Evolutionary conservation across 2,797 vertebrate species (phyloP).

Genomic region (Sebastes steindachneri): DNA sequence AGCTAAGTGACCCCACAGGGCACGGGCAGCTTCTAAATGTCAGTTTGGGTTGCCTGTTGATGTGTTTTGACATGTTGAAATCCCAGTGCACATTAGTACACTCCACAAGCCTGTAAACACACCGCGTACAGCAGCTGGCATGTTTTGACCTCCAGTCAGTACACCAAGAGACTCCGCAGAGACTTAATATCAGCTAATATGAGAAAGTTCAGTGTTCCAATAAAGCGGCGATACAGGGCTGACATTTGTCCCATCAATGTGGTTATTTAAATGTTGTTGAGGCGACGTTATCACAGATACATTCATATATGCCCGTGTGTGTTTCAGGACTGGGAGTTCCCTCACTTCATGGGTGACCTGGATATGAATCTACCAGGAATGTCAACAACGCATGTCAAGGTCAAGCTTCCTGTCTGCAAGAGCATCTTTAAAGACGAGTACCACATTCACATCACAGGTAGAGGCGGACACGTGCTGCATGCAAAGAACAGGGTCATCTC

Average conservation of each 20-base stretch:
- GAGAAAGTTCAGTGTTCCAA: constrained; percentile 37
- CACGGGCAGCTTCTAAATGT: constrained; percentile 56
- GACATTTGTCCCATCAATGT: constrained; percentile 30
- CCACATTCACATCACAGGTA: constrained; percentile 98
- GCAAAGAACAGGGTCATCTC: background rate
- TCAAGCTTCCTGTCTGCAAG: constrained; percentile 94
- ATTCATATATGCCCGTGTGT: constrained; percentile 1
- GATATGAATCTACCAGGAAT: constrained; percentile 97
- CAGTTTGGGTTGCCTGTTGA: constrained; percentile 45
- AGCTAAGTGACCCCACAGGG: constrained; percentile 36
- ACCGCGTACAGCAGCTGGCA: constrained; percentile 26
- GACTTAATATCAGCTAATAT: constrained; percentile 51
- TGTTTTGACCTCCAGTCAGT: constrained; percentile 61
- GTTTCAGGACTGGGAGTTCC: constrained; percentile 97
- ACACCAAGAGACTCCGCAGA: constrained; percentile 41
- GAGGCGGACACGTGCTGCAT: background rate
- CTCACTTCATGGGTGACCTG: constrained; percentile 97
- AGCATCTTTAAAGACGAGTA: constrained; percentile 96
- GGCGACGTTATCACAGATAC: background rate
- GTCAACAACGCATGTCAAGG: constrained; percentile 93
- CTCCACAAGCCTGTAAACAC: constrained; percentile 50
- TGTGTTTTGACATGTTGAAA: constrained; percentile 67
- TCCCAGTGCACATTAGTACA: constrained; percentile 48
- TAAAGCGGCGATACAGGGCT: constrained; percentile 8
- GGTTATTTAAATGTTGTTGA: constrained; percentile 17